Base-by-base conservation (phyloP, 1,140 invertebrate genomes). In the Drepana arcuata region DNA sequence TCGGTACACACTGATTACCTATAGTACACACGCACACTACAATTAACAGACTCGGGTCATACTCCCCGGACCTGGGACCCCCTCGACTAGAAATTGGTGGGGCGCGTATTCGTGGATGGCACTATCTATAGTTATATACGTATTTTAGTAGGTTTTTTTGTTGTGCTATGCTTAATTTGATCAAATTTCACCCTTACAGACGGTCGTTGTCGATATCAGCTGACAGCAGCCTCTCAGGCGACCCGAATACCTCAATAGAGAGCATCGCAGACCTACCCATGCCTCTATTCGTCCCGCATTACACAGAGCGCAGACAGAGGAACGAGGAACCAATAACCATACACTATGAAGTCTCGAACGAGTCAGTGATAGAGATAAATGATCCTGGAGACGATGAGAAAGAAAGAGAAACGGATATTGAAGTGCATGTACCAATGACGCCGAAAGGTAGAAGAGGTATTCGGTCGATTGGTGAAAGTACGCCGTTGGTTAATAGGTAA, bases 241-340 rank as follows among this genome's bases (percentile, higher is more conserved):
- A 80, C 24, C 71, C 73, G 0, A 80, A 72, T 51, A 66, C 73
- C 0, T 78, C 73, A 0, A 55, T 81, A 33, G 77, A 81, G 26
- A 81, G 77, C 30, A 78, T 81, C 14, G 77, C 73, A 0, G 77
- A 81, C 27, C 71, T 81, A 10, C 64, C 77, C 0, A 35, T 81
- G 0, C 78, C 77, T 0, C 44, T 81, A 0, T 61, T 81, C 30
- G 78, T 77, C 37, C 70, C 70, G 0, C 57, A 62, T 0, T 75
- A 77, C 36, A 54, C 60, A 2, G 46, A 57, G 1, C 42, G 55
- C n/a, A 63, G 50, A 36, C 39, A 49, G 36, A 9, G 5, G 29
- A n/a, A n/a, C n/a, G n/a, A 21, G 18, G 9, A 21, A 21, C 4
- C 18, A 9, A 21, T 5, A 21, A 9, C 4, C 4, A 21, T 9